Conservation (phyloP, 2,888 invertebrate species). For the Amiota minor region DNA sequence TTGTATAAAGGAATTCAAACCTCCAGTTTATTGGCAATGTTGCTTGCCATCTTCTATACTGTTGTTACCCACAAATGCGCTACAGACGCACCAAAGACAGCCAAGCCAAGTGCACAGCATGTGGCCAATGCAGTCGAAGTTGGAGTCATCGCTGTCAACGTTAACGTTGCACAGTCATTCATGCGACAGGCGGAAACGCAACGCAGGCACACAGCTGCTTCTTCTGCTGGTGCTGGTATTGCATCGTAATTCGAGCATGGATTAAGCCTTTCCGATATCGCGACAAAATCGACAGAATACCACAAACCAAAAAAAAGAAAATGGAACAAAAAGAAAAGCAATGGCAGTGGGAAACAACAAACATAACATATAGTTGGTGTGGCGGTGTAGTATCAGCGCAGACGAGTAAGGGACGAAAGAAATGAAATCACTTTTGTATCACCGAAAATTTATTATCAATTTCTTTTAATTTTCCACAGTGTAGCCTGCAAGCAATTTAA, state of each 20-base stretch:
- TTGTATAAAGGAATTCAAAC: too few relatives aligned
- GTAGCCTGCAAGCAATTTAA: conserved; percentile 17
- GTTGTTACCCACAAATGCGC: conserved; percentile 11
- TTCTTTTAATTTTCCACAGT: conserved; percentile 38
- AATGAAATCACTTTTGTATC: conserved; percentile 24
- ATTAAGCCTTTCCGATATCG: conserved; percentile 32
- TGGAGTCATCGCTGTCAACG: background rate
- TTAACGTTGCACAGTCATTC: background rate
- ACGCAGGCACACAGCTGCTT: conserved; percentile 6
- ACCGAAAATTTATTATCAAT: conserved; percentile 34
- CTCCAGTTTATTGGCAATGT: background rate
- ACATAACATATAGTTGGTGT: too few relatives aligned
- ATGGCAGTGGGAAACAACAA: background rate
- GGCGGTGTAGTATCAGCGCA: background rate
- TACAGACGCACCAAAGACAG: conserved; percentile 29
- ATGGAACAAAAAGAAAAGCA: conserved; percentile 2
- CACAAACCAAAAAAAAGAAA: background rate
- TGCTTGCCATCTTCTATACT: conserved; percentile 27
- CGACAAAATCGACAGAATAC: conserved; percentile 18
- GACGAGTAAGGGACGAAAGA: conserved; percentile 33
- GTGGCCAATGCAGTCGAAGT: conserved; percentile 63
- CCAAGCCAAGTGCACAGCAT: conserved; percentile 59
- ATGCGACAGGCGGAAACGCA: conserved; percentile 3
- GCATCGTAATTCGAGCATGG: conserved; percentile 30
- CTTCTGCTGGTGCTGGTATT: background rate